Evolutionary conservation across 2,797 vertebrate species (phyloP).

Genomic region (Synaphobranchus kaupii): DNA sequence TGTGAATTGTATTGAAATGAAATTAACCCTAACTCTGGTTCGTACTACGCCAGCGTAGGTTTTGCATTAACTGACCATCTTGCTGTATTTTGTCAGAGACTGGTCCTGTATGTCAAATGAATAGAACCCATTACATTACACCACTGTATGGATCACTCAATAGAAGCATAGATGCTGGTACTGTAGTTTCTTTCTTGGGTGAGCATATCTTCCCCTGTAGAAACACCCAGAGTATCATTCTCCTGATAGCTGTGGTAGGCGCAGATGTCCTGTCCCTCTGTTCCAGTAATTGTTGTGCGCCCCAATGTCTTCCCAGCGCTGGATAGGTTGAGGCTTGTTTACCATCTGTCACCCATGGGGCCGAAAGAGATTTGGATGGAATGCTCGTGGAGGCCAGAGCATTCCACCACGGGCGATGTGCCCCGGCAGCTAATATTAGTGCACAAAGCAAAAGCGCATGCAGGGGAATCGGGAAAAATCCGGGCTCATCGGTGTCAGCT

Average conservation of each 20-base stretch:
- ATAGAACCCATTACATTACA: neutral
- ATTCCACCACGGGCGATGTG: constrained; percentile 8
- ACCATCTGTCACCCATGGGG: constrained; percentile 23
- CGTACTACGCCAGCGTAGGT: neutral
- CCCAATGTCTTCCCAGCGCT: neutral
- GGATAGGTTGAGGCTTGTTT: constrained; percentile 32
- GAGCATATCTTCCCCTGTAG: neutral
- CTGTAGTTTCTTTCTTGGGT: neutral
- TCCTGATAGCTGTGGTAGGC: constrained; percentile 28
- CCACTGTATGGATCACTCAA: neutral
- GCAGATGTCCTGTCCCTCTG: constrained; percentile 32
- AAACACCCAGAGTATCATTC: neutral
- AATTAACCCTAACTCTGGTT: neutral
- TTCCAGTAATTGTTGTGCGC: constrained; percentile 21
- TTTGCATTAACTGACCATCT: neutral
- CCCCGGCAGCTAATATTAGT: neutral
- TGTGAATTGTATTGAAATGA: too few relatives aligned
- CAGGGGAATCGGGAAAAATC: constrained; percentile 1
- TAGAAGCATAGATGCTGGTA: neutral
- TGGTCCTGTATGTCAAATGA: neutral
- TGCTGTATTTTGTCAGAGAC: neutral
- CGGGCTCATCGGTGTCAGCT: neutral
- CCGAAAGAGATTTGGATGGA: constrained; percentile 29
- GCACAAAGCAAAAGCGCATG: neutral
- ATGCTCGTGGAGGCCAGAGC: neutral